Percentiles rank a stretch among this genome's conserved stretches.
Evolutionary conservation across 1,140 invertebrate genomes (phyloP).

Genomic region (Pantala flavescens): DNA sequence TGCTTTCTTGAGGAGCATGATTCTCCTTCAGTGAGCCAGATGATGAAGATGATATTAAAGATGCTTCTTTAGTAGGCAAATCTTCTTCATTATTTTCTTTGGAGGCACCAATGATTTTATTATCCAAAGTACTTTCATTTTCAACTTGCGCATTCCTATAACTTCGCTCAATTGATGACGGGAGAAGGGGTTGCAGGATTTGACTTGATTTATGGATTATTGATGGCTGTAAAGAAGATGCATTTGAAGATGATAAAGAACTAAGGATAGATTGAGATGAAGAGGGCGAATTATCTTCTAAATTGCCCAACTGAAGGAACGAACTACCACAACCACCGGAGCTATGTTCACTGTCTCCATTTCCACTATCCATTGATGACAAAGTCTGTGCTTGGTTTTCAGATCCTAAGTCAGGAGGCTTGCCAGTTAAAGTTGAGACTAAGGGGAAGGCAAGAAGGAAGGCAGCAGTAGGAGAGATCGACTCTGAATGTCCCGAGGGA

Average conservation of each 20-base stretch:
- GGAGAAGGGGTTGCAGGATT: neutral
- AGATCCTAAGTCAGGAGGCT: neutral
- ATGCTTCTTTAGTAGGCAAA: neutral
- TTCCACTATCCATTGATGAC: neutral
- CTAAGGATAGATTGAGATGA: neutral
- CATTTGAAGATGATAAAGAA: neutral
- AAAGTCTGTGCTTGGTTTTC: neutral
- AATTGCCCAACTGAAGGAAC: neutral
- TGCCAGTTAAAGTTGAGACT: constrained; percentile 39
- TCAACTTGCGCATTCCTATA: neutral
- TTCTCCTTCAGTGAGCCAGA: neutral
- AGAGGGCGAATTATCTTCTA: neutral
- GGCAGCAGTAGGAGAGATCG: constrained; percentile 64
- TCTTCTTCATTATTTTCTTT: neutral
- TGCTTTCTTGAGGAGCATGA: neutral
- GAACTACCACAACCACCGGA: neutral
- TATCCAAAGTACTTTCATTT: neutral
- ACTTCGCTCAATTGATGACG: neutral
- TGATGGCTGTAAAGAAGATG: neutral
- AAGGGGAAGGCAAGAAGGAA: constrained; percentile 64
- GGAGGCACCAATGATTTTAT: neutral
- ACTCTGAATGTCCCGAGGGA: constrained; percentile 48
- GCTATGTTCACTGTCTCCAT: neutral
- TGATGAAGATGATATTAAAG: neutral
- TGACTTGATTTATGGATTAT: neutral